Evolutionary conservation across 2,113 vertebrate species (phyloP), one percentile per base, ranked within the genome.

Genomic region (Thunnus thynnus): DNA sequence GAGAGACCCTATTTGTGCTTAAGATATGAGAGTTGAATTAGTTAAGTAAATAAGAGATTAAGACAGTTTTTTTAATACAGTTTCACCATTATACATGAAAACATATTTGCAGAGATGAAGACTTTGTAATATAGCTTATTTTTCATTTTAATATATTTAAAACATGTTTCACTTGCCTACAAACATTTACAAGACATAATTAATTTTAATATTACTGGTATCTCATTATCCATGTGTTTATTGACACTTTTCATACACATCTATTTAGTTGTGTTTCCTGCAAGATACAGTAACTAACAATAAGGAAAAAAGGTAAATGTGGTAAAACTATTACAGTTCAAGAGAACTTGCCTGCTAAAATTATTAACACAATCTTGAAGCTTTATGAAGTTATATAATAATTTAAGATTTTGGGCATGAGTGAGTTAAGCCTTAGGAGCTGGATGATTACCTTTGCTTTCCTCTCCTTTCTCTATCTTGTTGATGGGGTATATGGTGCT

Each of bases 401-500:
- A 36, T 36, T 22, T 22, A 7, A 36, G 5, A 36, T 36, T 36
- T 5, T 5, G 5, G 7, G 1, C 3, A 36, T 36, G 32, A 36
- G 10, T 0, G 5, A 27, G 1, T 20, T 13, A 16, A 50, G 50
- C 2, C 6, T 16, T 0, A 60, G 17, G 0, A 13, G 3, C 6
- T 5, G 0, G 17, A 41, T 4, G 7, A 54, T 80, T 86, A 99
- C 98, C 97, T 98, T 97, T 98, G 83, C 91, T 97, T 89, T 99
- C 98, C 79, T 99, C 98, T 73, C 94, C 97, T 87, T 99, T 99
- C 50, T 97, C 95, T 82, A 97, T 94, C 91, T 99, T 99, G 94
- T 96, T 97, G 71, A 98, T 95, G 55, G 98, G 96, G 89, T 97
- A 98, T 83, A 97, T 95, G 3, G 97, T 97, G 50, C 95, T 96